These are phyloP conservation scores for Diarsia mendica DNA, from an alignment of 2,888 invertebrate genomes.

Conservation along the genomic window DNA sequence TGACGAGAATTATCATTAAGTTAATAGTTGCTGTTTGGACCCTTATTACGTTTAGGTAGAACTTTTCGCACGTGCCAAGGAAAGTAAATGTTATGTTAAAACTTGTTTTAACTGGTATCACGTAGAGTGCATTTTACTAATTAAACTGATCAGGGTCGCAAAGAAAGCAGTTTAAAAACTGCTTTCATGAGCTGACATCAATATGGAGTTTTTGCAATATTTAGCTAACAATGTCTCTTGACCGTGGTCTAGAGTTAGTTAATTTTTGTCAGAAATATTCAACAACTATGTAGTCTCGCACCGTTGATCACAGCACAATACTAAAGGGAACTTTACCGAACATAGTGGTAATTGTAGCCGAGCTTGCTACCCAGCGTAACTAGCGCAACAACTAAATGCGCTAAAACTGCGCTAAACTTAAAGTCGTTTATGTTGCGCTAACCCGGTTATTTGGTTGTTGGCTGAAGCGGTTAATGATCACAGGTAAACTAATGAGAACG, in stretches of 20 bases:
- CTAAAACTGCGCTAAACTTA: conserved; percentile 36
- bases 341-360: conserved; percentile 6
- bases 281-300: background rate
- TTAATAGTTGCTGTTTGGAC: conserved; percentile 47
- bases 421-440: conserved; percentile 39
- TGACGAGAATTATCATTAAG: conserved; percentile 40
- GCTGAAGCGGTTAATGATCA: conserved; percentile 37
- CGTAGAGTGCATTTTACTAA: background rate
- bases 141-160: background rate
- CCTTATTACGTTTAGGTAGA: conserved; percentile 30
- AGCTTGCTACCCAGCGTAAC: background rate
- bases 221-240: background rate
- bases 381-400: conserved; percentile 6
- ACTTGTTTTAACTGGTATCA: background rate
- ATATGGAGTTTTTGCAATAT: background rate
- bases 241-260: too few relatives aligned
- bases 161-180: background rate
- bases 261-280: background rate
- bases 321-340: background rate
- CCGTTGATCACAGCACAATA: background rate
- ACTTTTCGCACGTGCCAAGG: background rate
- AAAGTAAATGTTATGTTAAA: background rate
- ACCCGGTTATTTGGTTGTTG: conserved; percentile 30
- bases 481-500: conserved; percentile 49
- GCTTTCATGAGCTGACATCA: background rate